Evolutionary conservation across 1,140 invertebrate species (phyloP), one percentile per base, ranked within the genome.

Genomic region (Drosophila nigromelanica): DNA sequence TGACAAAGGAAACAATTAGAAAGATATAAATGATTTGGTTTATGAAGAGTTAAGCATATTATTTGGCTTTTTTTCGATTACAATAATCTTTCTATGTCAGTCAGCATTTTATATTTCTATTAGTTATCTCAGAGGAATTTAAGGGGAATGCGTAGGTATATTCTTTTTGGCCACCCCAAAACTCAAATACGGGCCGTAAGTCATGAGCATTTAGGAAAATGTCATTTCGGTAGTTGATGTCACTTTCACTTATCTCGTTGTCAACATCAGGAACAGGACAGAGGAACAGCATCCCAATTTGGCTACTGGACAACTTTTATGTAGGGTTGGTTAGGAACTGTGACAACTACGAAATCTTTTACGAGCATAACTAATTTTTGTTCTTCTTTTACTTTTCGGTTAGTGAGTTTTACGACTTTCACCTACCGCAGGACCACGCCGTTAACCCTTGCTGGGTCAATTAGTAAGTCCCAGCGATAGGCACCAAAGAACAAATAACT

Each of bases 281-380:
- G 54, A 8, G 43, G 21, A 5, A 33, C 59, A 70, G 67, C 67
- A 61, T 51, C 60, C 43, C 50, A 52, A 18, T 52, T 37, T n/a
- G 37, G 21, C 37, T 48, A 42, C 14, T 30, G 67, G 52, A 51
- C 30, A 64, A 64, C 10, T 60, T 59, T 54, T 21, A 24, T 37
- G 33, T 7, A 8, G 33, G 8, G 7, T 10, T 35, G 33, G 33
- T 35, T 35, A 35, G 33, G 7, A 35, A 35, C 33, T 27, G 48
- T 35, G 56, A 43, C 62, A 69, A 47, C 54, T 55, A 30, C 30
- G n/a, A 42, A 75, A 30, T 54, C 42, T 78, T 86, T 86, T 82
- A 87, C 71, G 82, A 79, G 78, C 82, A 89, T 82, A 82, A 73
- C 82, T 56, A 87, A 87, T 87, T 69, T 73, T 52, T 56, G 5